These are phyloP conservation scores for Megaptera novaeangliae DNA, from an alignment of 2,113 vertebrate species.

Conservation along the genomic window DNA sequence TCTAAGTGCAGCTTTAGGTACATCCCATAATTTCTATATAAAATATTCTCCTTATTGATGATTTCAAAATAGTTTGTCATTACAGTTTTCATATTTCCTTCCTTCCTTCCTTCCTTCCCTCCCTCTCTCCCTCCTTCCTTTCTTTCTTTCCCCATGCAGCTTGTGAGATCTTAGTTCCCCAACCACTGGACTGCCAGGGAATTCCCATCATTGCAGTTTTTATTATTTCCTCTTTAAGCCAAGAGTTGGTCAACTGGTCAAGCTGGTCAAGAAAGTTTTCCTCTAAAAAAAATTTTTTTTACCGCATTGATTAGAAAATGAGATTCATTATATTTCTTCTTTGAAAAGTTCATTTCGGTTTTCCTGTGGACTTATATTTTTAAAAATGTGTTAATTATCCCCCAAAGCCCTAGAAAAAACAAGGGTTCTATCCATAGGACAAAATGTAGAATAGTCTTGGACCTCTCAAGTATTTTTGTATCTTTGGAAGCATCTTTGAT, in stretches of 20 bases:
- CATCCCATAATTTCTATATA: not conserved
- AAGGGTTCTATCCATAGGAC: not conserved
- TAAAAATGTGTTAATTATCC: not conserved
- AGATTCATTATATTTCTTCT: not conserved
- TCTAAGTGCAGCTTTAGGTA: not conserved
- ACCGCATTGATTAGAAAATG: not conserved
- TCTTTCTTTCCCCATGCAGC: not conserved
- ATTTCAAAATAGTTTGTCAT: not conserved
- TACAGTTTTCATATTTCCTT: not conserved
- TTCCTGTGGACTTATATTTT: not conserved
- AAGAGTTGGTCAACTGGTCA: not conserved
- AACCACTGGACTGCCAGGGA: not conserved
- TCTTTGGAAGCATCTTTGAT: not conserved
- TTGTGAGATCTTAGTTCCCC: not conserved
- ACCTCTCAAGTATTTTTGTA: not conserved
- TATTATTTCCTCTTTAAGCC: not conserved
- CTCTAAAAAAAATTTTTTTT: not conserved
- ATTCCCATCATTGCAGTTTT: not conserved
- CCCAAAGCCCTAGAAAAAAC: not conserved
- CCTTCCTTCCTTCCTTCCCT: no score
- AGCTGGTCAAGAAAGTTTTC: slow-evolving; percentile 1
- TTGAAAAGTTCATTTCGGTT: not conserved
- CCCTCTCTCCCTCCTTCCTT: no score
- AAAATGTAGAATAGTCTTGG: not conserved
- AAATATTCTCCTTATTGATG: not conserved